Percentiles rank a stretch among this genome's conserved stretches.
phyloP scores from a whole-genome alignment of 2,888 invertebrate species.

The Drosophila pegasa region DNA sequence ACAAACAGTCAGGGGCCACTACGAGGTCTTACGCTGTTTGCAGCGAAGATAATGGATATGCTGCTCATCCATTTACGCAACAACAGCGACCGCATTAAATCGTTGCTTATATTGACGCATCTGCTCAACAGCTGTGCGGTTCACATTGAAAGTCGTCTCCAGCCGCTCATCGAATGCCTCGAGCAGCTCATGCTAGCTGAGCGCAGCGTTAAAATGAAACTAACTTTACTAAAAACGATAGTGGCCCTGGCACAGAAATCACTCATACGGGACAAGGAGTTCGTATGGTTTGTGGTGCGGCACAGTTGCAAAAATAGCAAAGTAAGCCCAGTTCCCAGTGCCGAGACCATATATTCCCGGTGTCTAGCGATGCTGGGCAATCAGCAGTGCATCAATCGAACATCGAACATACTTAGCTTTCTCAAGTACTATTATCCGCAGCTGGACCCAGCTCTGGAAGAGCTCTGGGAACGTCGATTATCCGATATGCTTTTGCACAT shows the following conservation, averaged over 20 bases:
- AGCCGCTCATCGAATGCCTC: conserved; percentile 87
- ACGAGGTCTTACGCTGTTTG: conserved; percentile 93
- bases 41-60: conserved; percentile 91
- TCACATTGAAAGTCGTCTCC: conserved; percentile 87
- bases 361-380: conserved; percentile 89
- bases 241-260: conserved; percentile 94
- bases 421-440: conserved; percentile 89
- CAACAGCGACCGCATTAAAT: conserved; percentile 91
- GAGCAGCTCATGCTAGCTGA: conserved; percentile 87
- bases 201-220: conserved; percentile 89
- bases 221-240: conserved; percentile 92
- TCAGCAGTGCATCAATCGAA: conserved; percentile 87
- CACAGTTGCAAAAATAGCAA: conserved; percentile 89
- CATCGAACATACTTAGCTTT: conserved; percentile 89
- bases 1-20: conserved; percentile 94
- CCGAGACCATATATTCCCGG: conserved; percentile 88
- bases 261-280: conserved; percentile 90
- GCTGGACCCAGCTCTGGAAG: conserved; percentile 88
- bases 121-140: conserved; percentile 91
- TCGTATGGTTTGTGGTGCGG: conserved; percentile 92
- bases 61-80: conserved; percentile 90
- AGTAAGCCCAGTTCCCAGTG: conserved; percentile 84
- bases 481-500: conserved; percentile 90
- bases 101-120: conserved; percentile 93
- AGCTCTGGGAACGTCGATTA: conserved; percentile 91